A percentile compares a stretch with the other conserved stretches of the same genome.
Evolutionary conservation across 2,888 invertebrate species (phyloP).

Genomic region (Trisateles emortualis): DNA sequence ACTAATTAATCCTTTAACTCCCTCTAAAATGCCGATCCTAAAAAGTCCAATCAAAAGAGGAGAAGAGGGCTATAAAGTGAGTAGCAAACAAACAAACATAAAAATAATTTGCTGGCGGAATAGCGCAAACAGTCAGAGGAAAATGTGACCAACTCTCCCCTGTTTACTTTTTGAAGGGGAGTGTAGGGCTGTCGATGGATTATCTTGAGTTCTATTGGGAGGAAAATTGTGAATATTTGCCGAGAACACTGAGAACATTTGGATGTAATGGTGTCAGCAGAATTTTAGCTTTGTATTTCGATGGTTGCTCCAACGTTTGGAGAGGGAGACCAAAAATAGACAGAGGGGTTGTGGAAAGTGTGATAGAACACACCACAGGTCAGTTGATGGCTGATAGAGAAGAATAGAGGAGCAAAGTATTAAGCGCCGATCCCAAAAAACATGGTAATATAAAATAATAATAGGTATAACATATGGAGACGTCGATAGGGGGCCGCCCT

Average conservation of each 20-base stretch:
- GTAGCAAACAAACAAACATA: slow-evolving; percentile 33
- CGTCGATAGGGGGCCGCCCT: too few species aligned
- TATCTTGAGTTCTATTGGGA: slow-evolving; percentile 1
- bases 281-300: neutral
- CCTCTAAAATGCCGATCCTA: slow-evolving; percentile 1
- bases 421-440: too few species aligned
- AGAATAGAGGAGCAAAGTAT: too few species aligned
- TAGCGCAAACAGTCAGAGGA: slow-evolving; percentile 27
- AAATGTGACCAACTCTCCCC: slow-evolving; percentile 28
- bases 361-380: too few species aligned
- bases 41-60: slow-evolving; percentile 27
- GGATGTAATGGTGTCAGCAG: neutral
- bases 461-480: too few species aligned
- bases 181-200: slow-evolving; percentile 17
- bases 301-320: too few species aligned
- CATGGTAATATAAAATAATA: too few species aligned
- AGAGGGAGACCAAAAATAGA: too few species aligned
- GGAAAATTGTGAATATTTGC: neutral
- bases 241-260: neutral
- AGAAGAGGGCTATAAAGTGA: slow-evolving; percentile 18
- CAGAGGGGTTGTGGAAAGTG: too few species aligned
- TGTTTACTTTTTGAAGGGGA: slow-evolving; percentile 26
- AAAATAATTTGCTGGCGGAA: slow-evolving; percentile 36
- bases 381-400: too few species aligned
- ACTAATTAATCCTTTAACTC: slow-evolving; percentile 2